Evolutionary conservation across 2,888 invertebrate species (phyloP), one percentile per base, ranked within the genome.

Genomic region (Margaritifera margaritifera): DNA sequence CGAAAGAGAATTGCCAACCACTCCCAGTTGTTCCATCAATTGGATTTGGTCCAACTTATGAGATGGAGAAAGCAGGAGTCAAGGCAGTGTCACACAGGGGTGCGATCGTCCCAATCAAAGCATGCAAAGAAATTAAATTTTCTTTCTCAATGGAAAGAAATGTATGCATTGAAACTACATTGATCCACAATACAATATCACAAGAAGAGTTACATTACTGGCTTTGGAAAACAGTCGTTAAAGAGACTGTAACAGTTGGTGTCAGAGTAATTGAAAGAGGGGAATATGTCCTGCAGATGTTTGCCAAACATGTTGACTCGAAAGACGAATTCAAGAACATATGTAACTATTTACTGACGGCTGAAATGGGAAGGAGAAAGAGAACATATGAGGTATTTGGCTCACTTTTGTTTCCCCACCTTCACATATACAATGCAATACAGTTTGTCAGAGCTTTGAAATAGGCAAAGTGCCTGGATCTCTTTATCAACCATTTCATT

Each of bases 331-430:
- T 50, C 50, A 66, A 74, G 52, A 77, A 77, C 56, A 68, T 74
- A 4, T 77, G 77, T 60, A 77, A 77, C 25, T 77, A 77, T 42
- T 58, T 77, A 18, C 72, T 77, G 31, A 71, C 70, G 15, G 72
- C 77, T 18, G 70, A 74, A 24, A 59, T 64, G 6, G 66, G 53
- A 27, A 72, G 58, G 42, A 72, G 70, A 61, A 74, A 66, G 51
- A 70, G 51, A 27, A 8, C 54, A 25, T 69, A 61, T 59, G 72
- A 72, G 69, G 72, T 72, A 62, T 27, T 59, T 54, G 15, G 31
- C 8, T 31, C 31, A 27, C 27, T 27, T 27, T 27, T n/a, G n/a
- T n/a, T n/a, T 27, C 4, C 27, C 6, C 8, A 8, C 31, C 6
- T 31, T 6, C 31, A 31, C 31, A 31, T 8, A 31, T 31, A 31